Percentiles rank a stretch among this genome's conserved stretches.
Conservation (phyloP, 2,797 vertebrate species). For the Pangasius sanitwongsei region DNA sequence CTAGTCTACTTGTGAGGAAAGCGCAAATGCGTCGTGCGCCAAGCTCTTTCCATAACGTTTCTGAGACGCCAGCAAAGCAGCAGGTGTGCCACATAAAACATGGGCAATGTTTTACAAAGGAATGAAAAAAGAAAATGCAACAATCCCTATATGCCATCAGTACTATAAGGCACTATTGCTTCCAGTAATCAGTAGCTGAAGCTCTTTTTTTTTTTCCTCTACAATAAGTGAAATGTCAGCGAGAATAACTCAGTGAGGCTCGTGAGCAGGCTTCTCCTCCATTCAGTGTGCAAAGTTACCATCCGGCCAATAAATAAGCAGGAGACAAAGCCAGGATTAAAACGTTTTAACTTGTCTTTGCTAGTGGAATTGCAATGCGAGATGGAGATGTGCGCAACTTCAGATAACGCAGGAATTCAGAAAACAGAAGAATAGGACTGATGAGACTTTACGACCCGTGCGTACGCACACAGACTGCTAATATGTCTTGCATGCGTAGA, state of each 20-base stretch:
- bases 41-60: background rate
- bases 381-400: background rate
- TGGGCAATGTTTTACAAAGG: background rate
- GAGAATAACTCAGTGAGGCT: background rate
- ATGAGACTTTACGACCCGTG: conserved; percentile 14
- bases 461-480: conserved; percentile 29
- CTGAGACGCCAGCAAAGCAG: conserved; percentile 15
- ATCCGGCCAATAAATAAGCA: background rate
- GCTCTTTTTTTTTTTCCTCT: background rate
- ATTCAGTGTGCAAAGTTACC: conserved; percentile 11
- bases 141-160: background rate
- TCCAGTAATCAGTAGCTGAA: background rate
- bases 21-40: background rate
- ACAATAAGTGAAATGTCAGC: conserved; percentile 6
- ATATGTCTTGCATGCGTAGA: background rate
- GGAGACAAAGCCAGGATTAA: background rate
- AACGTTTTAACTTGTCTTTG: background rate
- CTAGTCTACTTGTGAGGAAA: background rate
- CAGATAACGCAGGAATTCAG: background rate
- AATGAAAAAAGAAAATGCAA: background rate
- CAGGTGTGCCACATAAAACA: conserved; percentile 16
- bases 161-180: background rate
- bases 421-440: background rate
- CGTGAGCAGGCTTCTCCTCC: background rate
- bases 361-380: background rate